Base-by-base conservation (phyloP, 2,888 invertebrate genomes). In the Andrena bucephala region DNA sequence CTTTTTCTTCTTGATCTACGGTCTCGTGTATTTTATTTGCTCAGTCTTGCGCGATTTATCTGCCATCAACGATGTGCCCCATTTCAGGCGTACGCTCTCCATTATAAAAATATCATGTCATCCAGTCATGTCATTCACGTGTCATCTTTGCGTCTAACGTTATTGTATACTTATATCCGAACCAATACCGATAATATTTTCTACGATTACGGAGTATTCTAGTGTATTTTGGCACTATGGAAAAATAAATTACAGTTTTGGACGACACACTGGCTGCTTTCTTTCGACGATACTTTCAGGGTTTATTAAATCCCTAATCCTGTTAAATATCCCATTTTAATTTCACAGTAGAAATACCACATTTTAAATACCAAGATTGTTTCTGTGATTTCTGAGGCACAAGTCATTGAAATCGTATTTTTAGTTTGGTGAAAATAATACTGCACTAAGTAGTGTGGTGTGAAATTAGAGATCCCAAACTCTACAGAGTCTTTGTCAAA, bases 191-290 rank as follows among this genome's bases (percentile, higher is more conserved):
- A 85, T 77, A 82, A 83, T 80, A 59, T 77, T 85, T 85, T 86
- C 77, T 85, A 87, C 85, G 66, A 74, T 72, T 87, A 84, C 60
- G 33, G 33, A 83, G 73, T 85, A 85, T 78, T 87, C 77, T 83
- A 87, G 74, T 87, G 84, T 77, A 79, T 70, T 81, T 84, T 76
- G 84, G 79, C 84, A 84, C 79, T 76, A 68, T 72, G 84, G 69
- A 83, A 69, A 84, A 84, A 83, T 84, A 84, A 84, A 84, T 79
- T 84, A 84, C 84, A 84, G 73, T 83, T 84, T 84, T 84, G 84
- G 76, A 84, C 75, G 66, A 79, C 24, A 29, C 0, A 1, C 8
- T 8, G 20, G 0, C n/a, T 66, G 2, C 48, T 67, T 66, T 42
- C 33, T 31, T 75, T 62, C 76, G 13, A 6, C 13, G 5, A 60